A percentile compares a stretch with the other conserved stretches of the same genome.
Conservation (phyloP, 2,113 vertebrate species). For the Rhynchomys soricoides region DNA sequence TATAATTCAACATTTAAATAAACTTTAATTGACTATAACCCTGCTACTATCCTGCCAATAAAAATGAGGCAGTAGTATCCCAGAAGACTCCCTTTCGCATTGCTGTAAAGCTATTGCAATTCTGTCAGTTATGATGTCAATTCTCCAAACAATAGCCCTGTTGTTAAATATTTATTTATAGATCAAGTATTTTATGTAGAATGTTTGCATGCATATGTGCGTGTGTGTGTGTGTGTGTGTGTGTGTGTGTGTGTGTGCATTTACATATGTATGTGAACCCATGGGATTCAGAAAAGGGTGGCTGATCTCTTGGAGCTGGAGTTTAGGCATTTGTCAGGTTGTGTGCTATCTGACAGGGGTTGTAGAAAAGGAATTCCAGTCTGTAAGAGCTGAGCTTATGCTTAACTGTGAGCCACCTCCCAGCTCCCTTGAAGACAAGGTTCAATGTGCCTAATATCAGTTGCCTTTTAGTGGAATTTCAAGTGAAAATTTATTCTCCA, state of each 20-base stretch:
- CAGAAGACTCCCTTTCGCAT: rapidly evolving
- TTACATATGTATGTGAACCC: not conserved
- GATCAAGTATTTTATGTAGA: not conserved
- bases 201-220: not conserved
- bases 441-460: not conserved
- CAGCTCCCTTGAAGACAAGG: not conserved
- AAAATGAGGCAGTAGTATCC: not conserved
- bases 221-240: not conserved
- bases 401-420: not conserved
- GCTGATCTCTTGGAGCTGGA: not conserved
- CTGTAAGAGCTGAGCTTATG: not conserved
- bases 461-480: not conserved
- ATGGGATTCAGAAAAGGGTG: not conserved
- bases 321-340: not conserved
- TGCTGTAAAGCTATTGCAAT: not conserved
- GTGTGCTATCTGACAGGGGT: not conserved
- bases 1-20: not conserved
- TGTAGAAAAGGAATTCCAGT: not conserved
- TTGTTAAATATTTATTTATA: not conserved
- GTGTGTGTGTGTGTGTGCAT: not conserved
- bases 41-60: not conserved
- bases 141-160: not conserved
- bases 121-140: not conserved
- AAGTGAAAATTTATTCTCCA: not conserved
- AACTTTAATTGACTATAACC: not conserved